Evolutionary conservation across 2,888 invertebrate genomes (phyloP).

Genomic region (Pachycephus smyrnensis): DNA sequence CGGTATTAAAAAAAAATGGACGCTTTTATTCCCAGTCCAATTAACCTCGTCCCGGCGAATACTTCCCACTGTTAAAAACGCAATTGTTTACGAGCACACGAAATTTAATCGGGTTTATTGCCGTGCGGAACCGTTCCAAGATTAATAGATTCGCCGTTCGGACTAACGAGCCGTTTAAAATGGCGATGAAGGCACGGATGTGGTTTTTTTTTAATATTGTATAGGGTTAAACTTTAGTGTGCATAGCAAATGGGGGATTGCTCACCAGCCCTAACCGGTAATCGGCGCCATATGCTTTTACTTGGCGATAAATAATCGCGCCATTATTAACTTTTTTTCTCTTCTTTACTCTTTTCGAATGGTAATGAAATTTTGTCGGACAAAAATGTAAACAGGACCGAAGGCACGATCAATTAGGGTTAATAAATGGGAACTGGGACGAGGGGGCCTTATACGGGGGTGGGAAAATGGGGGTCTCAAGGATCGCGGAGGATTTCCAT

Average conservation of each 20-base stretch:
- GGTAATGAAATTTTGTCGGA: slow-evolving; percentile 43
- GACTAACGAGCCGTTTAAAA: slow-evolving; percentile 8
- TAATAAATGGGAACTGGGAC: slow-evolving; percentile 60
- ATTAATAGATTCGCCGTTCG: slow-evolving; percentile 7
- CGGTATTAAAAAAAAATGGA: background rate
- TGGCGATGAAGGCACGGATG: slow-evolving; percentile 1
- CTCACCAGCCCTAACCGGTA: background rate
- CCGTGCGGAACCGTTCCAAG: slow-evolving; percentile 3
- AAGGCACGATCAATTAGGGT: slow-evolving; percentile 60
- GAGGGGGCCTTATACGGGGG: slow-evolving; percentile 28
- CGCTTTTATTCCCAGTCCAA: background rate
- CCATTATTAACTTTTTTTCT: background rate
- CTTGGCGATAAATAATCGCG: slow-evolving; percentile 31
- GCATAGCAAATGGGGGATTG: background rate
- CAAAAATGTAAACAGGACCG: slow-evolving; percentile 34
- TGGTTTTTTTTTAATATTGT: background rate
- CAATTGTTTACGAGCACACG: slow-evolving; percentile 7
- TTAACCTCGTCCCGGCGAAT: background rate
- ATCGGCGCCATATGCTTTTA: slow-evolving; percentile 42
- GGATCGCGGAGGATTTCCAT: background rate
- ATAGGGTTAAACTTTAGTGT: background rate
- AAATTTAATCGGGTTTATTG: slow-evolving; percentile 7
- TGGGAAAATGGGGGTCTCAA: slow-evolving; percentile 31
- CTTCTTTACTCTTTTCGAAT: slow-evolving; percentile 21
- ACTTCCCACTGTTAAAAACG: background rate